phyloP scores from a whole-genome alignment of 2,113 vertebrate genomes.

The Alaudala cheleensis region DNA sequence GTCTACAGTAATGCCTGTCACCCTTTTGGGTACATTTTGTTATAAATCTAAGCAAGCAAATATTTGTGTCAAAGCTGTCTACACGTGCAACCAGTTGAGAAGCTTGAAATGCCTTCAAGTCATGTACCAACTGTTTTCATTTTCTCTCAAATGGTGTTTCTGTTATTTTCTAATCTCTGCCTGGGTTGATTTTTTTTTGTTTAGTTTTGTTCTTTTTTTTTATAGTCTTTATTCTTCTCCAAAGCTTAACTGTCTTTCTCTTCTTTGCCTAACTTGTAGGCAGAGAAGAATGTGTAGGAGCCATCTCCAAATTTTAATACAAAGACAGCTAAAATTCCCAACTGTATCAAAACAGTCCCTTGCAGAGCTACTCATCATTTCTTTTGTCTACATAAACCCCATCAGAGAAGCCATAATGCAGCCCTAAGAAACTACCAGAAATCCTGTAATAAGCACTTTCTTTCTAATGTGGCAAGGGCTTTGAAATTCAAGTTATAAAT shows the following conservation, averaged over 20 bases:
- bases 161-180: conserved; percentile 30
- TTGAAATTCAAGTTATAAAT: background rate
- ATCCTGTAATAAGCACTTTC: background rate
- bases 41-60: conserved; percentile 41
- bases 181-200: background rate
- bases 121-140: conserved; percentile 47
- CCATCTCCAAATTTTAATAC: conserved; percentile 4
- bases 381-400: background rate
- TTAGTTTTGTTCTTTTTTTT: background rate
- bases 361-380: conserved; percentile 2
- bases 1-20: background rate
- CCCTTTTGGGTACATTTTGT: background rate
- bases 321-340: conserved; percentile 8
- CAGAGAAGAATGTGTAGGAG: conserved; percentile 21
- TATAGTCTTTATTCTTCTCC: conserved; percentile 17
- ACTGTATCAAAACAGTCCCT: conserved; percentile 19
- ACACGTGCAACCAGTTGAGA: conserved; percentile 9
- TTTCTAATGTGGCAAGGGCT: background rate
- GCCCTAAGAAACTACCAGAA: background rate
- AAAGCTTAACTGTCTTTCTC: background rate
- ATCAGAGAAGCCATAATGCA: background rate
- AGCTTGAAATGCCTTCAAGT: conserved; percentile 54
- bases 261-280: background rate
- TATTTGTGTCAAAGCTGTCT: conserved; percentile 56
- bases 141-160: conserved; percentile 27